Base-by-base conservation (phyloP, 2,888 invertebrate genomes). In the Siphonodentalium dalli region DNA sequence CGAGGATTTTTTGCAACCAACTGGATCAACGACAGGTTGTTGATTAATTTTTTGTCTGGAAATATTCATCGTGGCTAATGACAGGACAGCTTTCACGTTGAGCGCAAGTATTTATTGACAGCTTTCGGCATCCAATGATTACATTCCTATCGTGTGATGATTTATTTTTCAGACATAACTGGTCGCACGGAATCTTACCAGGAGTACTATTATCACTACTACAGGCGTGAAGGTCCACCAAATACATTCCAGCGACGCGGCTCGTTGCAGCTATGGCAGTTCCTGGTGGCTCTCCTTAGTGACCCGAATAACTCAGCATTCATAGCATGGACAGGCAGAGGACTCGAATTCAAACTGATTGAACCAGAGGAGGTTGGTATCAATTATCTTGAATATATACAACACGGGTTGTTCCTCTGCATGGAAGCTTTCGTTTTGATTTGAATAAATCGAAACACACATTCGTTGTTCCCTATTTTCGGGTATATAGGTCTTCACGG, bases 301-400 rank as follows among this genome's bases (percentile, higher is more conserved):
- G 84, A 84, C 60, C 82, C 81, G 3, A 63, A 75, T 7, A 84
- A 83, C 67, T 68, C 79, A 7, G 58, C 80, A 78, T 82, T 80
- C 63, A 94, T 95, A 58, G 91, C 93, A 2, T 95, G 95, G 95
- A 96, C 95, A 0, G 95, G 95, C 0, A 85, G 94, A 11, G 95
- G 95, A 1, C 89, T 95, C 85, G 95, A 96, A 82, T 96, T 96
- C 81, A 96, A 96, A 80, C 86, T 96, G 31, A 92, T 94, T 56
- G 95, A 96, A 81, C 96, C 95, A 0, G 95, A 95, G 84, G 95
- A 96, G 86, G 92, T 87, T 48, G 15, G 29, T 27, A 34, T 4
- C 9, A 24, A 7, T 11, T 33, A 13, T 42, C 7, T 7, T 26
- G 24, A 15, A 4, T 27, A 13, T 8, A 18, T 38, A n/a, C 9